phyloP scores from a whole-genome alignment of 2,888 invertebrate species.

The Cosmopolites sordidus region DNA sequence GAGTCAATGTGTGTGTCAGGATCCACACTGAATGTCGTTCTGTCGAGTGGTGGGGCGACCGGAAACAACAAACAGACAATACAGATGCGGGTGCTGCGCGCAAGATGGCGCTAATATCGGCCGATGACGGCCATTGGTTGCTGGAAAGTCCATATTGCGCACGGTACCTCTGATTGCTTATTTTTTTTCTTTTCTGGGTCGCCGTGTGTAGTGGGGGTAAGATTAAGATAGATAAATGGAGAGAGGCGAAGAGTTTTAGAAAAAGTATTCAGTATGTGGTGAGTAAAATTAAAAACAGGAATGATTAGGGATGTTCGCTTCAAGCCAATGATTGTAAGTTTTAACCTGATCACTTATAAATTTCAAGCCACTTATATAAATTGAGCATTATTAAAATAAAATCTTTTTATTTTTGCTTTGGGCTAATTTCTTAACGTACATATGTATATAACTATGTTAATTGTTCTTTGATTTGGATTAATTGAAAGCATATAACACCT shows the following conservation, averaged over 20 bases:
- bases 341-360: no score
- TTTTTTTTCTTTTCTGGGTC: background rate
- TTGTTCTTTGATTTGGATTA: no score
- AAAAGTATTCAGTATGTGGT: no score
- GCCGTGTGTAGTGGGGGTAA: background rate
- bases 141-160: background rate
- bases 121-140: background rate
- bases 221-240: background rate
- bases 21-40: conserved; percentile 96
- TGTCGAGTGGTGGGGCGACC: conserved; percentile 50
- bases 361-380: no score
- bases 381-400: no score
- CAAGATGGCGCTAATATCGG: background rate
- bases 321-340: background rate
- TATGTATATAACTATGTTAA: no score
- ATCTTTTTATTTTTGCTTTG: no score
- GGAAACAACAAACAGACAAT: conserved; percentile 43
- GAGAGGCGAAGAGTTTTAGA: no score
- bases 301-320: background rate
- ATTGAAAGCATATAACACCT: no score
- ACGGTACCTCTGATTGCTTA: no score
- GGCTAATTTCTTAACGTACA: no score
- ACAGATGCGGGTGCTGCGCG: conserved; percentile 9
- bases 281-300: no score
- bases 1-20: conserved; percentile 97